Evolutionary conservation across 2,888 invertebrate species (phyloP).

Genomic region (Stegana nigrithorax): DNA sequence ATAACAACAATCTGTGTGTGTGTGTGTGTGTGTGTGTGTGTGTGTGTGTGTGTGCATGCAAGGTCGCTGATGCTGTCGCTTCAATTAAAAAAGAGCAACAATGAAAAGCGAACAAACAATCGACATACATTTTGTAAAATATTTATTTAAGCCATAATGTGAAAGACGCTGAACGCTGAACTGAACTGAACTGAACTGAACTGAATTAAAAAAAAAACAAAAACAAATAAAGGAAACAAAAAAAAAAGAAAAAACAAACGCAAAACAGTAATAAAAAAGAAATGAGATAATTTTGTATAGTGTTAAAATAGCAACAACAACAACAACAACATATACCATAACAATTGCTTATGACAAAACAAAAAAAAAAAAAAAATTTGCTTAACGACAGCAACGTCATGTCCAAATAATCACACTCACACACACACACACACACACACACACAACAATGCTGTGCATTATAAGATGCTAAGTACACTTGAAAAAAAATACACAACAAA

Average conservation of each 20-base stretch:
- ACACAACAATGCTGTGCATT: no score
- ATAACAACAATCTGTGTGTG: conserved; percentile 31
- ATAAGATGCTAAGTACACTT: no score
- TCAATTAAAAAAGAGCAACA: not conserved
- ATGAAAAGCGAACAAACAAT: not conserved
- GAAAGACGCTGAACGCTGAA: no score
- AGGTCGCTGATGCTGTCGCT: conserved; percentile 35
- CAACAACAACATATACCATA: not conserved
- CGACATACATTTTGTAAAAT: no score
- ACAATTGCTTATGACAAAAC: no score
- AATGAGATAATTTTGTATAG: conserved; percentile 3
- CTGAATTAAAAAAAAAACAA: not conserved
- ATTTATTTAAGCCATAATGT: no score
- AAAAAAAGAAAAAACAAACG: no score
- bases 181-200: no score
- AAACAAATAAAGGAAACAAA: conserved; percentile 40
- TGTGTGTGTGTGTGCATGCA: conserved; percentile 30
- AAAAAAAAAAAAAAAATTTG: not conserved
- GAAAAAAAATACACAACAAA: no score
- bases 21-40: no score
- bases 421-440: no score
- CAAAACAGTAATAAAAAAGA: not conserved
- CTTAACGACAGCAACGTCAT: not conserved
- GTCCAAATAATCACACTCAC: no score
- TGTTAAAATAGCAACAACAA: not conserved